Percentiles rank a stretch among this genome's conserved stretches.
These are phyloP conservation scores for Ectropis crepuscularia DNA, from an alignment of 2,888 invertebrate species.

Conservation along the genomic window DNA sequence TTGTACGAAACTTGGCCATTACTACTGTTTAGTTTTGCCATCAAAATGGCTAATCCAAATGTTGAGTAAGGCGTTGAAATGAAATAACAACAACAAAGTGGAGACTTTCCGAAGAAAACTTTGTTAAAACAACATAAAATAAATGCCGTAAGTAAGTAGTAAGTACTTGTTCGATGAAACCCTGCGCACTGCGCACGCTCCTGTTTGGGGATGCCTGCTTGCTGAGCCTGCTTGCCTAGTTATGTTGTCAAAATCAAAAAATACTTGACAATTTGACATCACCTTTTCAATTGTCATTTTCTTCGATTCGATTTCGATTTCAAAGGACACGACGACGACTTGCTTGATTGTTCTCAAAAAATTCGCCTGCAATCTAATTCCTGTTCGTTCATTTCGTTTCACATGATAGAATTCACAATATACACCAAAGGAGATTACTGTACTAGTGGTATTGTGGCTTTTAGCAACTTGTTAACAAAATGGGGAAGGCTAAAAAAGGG, in stretches of 20 bases:
- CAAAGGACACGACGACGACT: slow-evolving; percentile 72
- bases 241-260: not conserved
- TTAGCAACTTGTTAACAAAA: slow-evolving; percentile 69
- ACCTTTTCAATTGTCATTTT: slow-evolving; percentile 30
- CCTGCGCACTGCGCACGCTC: too few species aligned
- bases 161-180: too few species aligned
- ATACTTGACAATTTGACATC: not conserved
- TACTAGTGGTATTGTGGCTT: slow-evolving; percentile 75
- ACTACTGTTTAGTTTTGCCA: too few species aligned
- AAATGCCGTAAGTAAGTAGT: too few species aligned
- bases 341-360: slow-evolving; percentile 47
- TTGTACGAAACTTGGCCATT: too few species aligned
- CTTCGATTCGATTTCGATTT: slow-evolving; percentile 41
- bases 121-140: too few species aligned
- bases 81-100: too few species aligned
- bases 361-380: slow-evolving; percentile 62
- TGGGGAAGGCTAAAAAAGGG: slow-evolving; percentile 93
- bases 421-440: slow-evolving; percentile 67
- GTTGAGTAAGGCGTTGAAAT: too few species aligned
- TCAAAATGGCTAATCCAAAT: too few species aligned
- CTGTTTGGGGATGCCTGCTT: too few species aligned
- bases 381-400: slow-evolving; percentile 73
- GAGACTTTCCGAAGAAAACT: too few species aligned
- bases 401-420: slow-evolving; percentile 80
- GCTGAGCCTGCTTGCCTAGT: not conserved